Percentiles rank a stretch among this genome's conserved stretches.
Evolutionary conservation across 2,888 invertebrate species (phyloP).

Genomic region (Dorcus hopei): DNA sequence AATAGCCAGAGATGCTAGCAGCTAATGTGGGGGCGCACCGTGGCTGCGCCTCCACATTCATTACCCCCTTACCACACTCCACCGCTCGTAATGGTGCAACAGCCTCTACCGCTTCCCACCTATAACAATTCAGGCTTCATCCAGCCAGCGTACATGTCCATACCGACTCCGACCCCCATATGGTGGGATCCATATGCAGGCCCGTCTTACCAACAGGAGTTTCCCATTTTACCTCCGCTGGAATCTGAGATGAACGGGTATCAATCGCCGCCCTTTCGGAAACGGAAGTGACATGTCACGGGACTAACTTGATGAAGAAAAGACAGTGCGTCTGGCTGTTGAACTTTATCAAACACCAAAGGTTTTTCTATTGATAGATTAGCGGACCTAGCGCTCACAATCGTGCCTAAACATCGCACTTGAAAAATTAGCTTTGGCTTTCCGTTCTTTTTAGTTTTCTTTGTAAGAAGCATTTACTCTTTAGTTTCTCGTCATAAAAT

Average conservation of each 20-base stretch:
- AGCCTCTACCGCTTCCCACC: slow-evolving; percentile 39
- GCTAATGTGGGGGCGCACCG: slow-evolving; percentile 55
- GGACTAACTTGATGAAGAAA: slow-evolving; percentile 4
- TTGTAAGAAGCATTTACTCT: no score
- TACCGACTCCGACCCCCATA: slow-evolving; percentile 31
- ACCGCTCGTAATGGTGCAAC: slow-evolving; percentile 44
- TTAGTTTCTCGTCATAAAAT: no score
- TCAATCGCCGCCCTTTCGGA: slow-evolving; percentile 41
- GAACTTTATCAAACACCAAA: slow-evolving; percentile 30
- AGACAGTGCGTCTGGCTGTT: not conserved
- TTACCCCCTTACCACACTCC: slow-evolving; percentile 26
- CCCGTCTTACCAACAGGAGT: slow-evolving; percentile 39
- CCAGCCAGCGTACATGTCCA: slow-evolving; percentile 31
- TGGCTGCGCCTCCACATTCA: slow-evolving; percentile 38
- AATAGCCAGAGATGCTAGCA: slow-evolving; percentile 72
- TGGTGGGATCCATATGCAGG: slow-evolving; percentile 45
- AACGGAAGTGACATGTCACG: slow-evolving; percentile 42
- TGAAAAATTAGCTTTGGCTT: not conserved
- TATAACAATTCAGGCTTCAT: slow-evolving; percentile 31
- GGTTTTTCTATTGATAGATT: slow-evolving; percentile 26
- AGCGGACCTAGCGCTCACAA: slow-evolving; percentile 24
- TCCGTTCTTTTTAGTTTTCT: not conserved
- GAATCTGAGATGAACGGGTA: slow-evolving; percentile 32
- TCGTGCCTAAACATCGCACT: slow-evolving; percentile 35
- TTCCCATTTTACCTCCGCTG: slow-evolving; percentile 34